Base-by-base conservation (phyloP, 2,113 vertebrate genomes). In the Gymnorhina tibicen region DNA sequence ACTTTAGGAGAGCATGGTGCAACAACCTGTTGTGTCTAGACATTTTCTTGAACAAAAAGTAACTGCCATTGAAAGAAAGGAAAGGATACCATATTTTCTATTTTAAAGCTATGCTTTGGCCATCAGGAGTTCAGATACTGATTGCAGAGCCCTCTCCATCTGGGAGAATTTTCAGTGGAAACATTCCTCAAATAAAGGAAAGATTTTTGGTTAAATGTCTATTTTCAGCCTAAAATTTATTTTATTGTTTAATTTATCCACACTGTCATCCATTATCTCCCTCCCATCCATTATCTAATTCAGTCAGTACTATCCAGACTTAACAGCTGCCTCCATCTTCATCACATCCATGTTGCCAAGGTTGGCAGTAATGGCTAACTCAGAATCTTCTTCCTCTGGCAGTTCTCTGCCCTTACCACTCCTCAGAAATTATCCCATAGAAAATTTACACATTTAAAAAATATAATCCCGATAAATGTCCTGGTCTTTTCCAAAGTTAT, bases 341-440 rank as follows among this genome's bases (percentile, higher is more conserved):
- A 37, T 46, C 7, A 0, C 3, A 6, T 42, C 53, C 14, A 11
- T 32, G 21, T 35, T 39, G 33, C 19, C 19, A 32, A 62, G 33
- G 10, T 18, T 59, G 37, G 1, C 19, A 49, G 8, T 13, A 81
- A 60, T 9, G 37, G 3, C 7, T 58, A 7, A 9, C 11, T 62
- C n/a, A 75, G 13, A 78, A 23, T 6, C 0, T 0, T 7, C 19
- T 81, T 70, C 64, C 35, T 10, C 32, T 46, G n/a, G 5, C 8
- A 32, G 13, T n/a, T 58, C 12, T 90, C 67, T 59, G 16, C 15
- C 10, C 37, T 89, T 74, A 49, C 1, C 23, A 18, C 3, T 67
- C 11, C 13, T 20, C 13, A 37, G 14, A 9, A 95, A 70, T 37
- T 55, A 50, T 28, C 16, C 68, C 3, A 16, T 3, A 33, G 12